These are phyloP conservation scores for Chrysochloris asiatica DNA, from an alignment of 2,113 vertebrate genomes.

Conservation along the genomic window DNA sequence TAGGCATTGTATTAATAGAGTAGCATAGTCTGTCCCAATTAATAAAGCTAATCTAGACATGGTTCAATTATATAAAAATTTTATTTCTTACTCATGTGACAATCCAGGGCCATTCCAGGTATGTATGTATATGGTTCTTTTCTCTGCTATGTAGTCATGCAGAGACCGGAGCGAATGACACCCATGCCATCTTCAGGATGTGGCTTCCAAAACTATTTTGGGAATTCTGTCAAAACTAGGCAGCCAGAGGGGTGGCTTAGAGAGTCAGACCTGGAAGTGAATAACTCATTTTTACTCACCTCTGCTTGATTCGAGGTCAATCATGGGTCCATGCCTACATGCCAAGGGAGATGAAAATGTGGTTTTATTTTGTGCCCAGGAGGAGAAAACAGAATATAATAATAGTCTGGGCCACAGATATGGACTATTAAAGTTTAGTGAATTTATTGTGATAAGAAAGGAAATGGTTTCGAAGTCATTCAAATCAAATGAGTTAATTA, in stretches of 20 bases:
- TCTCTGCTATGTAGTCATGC: background rate
- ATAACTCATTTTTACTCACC: background rate
- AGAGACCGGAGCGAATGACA: background rate
- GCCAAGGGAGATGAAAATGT: background rate
- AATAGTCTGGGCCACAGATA: background rate
- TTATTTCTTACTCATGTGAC: background rate
- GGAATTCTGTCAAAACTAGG: background rate
- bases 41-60: background rate
- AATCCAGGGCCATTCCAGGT: background rate
- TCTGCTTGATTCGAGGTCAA: background rate
- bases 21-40: background rate
- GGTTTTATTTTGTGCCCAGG: background rate
- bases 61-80: background rate
- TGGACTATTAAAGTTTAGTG: background rate
- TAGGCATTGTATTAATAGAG: background rate
- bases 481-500: background rate
- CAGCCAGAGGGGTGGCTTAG: too few species aligned
- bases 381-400: background rate
- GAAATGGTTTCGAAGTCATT: background rate
- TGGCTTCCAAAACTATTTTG: background rate
- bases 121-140: too few species aligned
- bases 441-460: background rate
- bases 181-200: background rate
- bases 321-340: background rate
- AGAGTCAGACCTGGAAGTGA: background rate